Evolutionary conservation across 2,113 vertebrate species (phyloP).

Genomic region (Scopus umbretta): DNA sequence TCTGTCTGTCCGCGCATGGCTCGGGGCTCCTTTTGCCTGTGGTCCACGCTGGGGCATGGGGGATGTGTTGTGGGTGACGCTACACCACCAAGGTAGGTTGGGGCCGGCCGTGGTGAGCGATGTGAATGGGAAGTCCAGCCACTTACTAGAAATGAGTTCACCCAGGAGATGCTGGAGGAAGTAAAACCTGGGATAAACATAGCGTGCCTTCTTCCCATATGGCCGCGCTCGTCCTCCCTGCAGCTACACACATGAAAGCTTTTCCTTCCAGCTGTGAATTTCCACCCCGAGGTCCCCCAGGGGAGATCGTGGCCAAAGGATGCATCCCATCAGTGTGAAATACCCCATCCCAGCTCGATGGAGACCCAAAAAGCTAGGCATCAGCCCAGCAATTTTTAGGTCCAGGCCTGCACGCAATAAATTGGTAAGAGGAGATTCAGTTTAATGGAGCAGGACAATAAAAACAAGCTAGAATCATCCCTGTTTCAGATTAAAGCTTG

Average conservation of each 20-base stretch:
- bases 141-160: background rate
- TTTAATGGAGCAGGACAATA: background rate
- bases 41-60: fast-evolving
- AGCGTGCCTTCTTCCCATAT: background rate
- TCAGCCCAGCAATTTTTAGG: fast-evolving
- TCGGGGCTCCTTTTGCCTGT: background rate
- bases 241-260: fast-evolving
- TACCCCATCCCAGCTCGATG: too few species aligned
- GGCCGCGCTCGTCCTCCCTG: fast-evolving
- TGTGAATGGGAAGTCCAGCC: background rate
- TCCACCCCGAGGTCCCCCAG: background rate
- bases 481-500: background rate
- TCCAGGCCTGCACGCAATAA: fast-evolving
- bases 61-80: background rate
- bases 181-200: background rate
- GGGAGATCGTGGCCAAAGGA: fast-evolving
- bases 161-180: background rate
- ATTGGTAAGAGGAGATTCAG: background rate
- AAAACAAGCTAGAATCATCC: fast-evolving
- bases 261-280: background rate
- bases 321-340: fast-evolving
- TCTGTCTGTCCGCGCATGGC: fast-evolving
- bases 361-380: background rate
- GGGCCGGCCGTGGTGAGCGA: fast-evolving
- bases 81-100: fast-evolving